A percentile compares a stretch with the other conserved stretches of the same genome.
phyloP scores from a whole-genome alignment of 1,140 invertebrate genomes.

The Triops longicaudatus region DNA sequence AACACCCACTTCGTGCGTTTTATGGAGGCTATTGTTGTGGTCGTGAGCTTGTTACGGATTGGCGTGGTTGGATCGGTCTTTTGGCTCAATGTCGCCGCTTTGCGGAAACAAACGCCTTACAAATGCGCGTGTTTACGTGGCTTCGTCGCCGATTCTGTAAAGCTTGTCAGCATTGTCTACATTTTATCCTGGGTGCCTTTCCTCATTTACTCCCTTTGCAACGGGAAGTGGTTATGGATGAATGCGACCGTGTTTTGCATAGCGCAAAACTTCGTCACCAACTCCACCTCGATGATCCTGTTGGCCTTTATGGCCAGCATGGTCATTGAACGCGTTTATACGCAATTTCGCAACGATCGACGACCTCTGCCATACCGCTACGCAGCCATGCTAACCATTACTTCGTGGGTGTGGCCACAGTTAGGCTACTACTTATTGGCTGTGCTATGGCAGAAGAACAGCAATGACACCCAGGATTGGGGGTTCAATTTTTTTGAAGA shows the following conservation, averaged over 20 bases:
- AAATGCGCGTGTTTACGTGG: conserved; percentile 24
- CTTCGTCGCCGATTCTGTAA: conserved; percentile 26
- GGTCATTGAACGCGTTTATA: neutral
- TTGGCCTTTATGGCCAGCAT: conserved; percentile 24
- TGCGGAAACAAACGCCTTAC: neutral
- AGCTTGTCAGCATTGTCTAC: conserved; percentile 29
- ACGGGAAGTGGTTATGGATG: conserved; percentile 29
- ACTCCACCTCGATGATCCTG: conserved; percentile 29
- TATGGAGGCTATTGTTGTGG: conserved; percentile 27
- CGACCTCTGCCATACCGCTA: neutral
- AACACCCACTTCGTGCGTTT: conserved; percentile 16
- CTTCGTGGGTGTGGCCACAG: conserved; percentile 27
- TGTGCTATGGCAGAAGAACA: conserved; percentile 19
- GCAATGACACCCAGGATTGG: neutral
- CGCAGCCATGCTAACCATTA: conserved; percentile 22
- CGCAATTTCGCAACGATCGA: neutral
- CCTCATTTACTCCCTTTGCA: conserved; percentile 27
- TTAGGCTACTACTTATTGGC: conserved; percentile 25
- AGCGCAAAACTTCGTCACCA: conserved; percentile 29
- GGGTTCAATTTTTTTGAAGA: conserved; percentile 29
- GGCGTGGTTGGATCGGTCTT: conserved; percentile 23
- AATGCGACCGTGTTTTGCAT: conserved; percentile 28
- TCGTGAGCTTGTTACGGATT: conserved; percentile 26
- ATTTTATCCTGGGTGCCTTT: conserved; percentile 29
- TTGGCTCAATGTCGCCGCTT: conserved; percentile 23